Base-by-base conservation (phyloP, 2,888 invertebrate species). In the Phrixothrix hirtus region DNA sequence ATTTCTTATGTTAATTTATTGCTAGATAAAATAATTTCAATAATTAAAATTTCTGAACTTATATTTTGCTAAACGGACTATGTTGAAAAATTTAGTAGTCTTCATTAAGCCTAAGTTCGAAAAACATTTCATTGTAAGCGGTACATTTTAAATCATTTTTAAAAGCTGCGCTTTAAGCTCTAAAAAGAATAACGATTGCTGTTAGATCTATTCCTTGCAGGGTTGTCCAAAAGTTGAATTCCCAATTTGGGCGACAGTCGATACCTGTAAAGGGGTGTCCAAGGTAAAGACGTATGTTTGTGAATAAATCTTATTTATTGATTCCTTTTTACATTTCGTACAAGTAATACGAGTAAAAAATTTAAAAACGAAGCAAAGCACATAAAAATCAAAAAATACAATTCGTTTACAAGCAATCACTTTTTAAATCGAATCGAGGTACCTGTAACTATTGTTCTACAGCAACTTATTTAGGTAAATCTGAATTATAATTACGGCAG, bases 241-340 rank as follows among this genome's bases (percentile, higher is more conserved):
- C n/a, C n/a, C n/a, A n/a, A n/a, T n/a, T n/a, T n/a, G n/a, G n/a
- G n/a, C n/a, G n/a, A n/a, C n/a, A n/a, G n/a, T n/a, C n/a, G n/a
- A n/a, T n/a, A n/a, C n/a, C n/a, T n/a, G n/a, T n/a, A n/a, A n/a
- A n/a, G n/a, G n/a, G n/a, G n/a, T n/a, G n/a, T n/a, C n/a, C n/a
- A n/a, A n/a, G n/a, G n/a, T n/a, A n/a, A n/a, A n/a, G n/a, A n/a
- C n/a, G n/a, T n/a, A n/a, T n/a, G n/a, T n/a, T n/a, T n/a, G n/a
- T n/a, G 32, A 42, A 42, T 42, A 31, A 27, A 37, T 36, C 45
- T 37, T 45, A 45, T 45, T 45, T 45, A 45, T 45, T 44, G 29
- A 35, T 36, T 14, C 12, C 44, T 44, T 44, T 45, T 45, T 45
- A 45, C 45, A 45, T 27, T 45, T 31, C 36, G 27, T 45, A 45